These are phyloP conservation scores for Rattus rattus DNA, from an alignment of 2,113 vertebrate species.

Conservation along the genomic window DNA sequence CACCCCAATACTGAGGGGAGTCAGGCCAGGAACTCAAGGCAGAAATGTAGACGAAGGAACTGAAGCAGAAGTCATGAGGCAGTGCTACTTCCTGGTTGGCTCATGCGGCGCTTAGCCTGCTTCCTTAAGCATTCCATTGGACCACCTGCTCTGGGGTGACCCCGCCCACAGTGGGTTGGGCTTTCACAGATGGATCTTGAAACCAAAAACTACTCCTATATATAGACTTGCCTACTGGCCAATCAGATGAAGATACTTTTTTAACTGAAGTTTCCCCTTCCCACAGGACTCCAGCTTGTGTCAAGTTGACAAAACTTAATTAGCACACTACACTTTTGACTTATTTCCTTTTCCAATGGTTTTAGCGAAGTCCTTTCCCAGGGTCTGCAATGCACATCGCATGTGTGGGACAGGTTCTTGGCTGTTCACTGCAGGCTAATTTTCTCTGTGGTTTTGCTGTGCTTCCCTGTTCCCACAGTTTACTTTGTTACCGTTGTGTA, in stretches of 20 bases:
- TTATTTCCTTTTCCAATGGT: neutral
- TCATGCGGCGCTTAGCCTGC: neutral
- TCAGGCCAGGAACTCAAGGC: neutral
- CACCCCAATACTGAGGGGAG: neutral
- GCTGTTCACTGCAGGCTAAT: neutral
- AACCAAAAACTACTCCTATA: neutral
- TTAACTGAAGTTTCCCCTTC: neutral
- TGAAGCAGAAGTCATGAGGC: neutral
- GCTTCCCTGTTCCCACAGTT: neutral
- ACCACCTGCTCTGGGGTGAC: too few relatives aligned
- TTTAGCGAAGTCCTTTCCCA: neutral
- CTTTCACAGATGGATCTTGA: neutral
- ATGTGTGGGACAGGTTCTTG: neutral
- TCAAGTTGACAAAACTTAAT: neutral
- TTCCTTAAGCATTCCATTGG: neutral
- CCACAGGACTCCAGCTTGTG: neutral
- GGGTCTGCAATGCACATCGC: neutral
- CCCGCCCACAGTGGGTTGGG: neutral
- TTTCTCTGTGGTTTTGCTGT: neutral
- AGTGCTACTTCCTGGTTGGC: neutral
- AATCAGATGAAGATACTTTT: neutral
- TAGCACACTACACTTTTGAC: neutral
- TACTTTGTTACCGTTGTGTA: neutral
- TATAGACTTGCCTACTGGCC: neutral
- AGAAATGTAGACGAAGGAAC: neutral